phyloP scores from a whole-genome alignment of 2,113 vertebrate species.

The Tachycineta bicolor region DNA sequence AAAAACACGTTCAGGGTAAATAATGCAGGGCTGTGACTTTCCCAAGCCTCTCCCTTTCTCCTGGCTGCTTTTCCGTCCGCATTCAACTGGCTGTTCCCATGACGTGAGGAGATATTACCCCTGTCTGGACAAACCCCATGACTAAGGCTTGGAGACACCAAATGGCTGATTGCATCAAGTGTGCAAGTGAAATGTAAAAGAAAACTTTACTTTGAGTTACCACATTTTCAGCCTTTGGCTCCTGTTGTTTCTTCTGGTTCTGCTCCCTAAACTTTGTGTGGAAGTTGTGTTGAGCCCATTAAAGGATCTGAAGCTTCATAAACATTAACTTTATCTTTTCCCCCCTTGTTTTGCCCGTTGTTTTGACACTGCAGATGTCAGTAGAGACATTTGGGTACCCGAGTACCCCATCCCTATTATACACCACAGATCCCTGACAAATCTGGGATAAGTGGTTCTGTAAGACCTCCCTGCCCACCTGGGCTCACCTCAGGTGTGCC shows the following conservation, averaged over 20 bases:
- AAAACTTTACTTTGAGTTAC: not conserved
- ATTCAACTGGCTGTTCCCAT: not conserved
- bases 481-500: not conserved
- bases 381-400: not conserved
- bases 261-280: not conserved
- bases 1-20: not conserved
- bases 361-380: not conserved
- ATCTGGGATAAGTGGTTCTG: not conserved
- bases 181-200: not conserved
- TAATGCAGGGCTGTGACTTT: not conserved
- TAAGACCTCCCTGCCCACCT: not conserved
- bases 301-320: not conserved
- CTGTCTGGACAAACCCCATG: not conserved
- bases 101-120: not conserved
- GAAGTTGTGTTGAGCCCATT: not conserved
- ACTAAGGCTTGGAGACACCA: not conserved
- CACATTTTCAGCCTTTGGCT: not conserved
- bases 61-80: not conserved
- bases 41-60: not conserved
- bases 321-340: not conserved
- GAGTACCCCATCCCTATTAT: not conserved
- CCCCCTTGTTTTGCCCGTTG: not conserved
- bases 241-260: not conserved
- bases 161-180: not conserved
- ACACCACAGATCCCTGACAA: not conserved